Base-by-base conservation (phyloP, 2,888 invertebrate genomes). In the Prosopocoilus inquinatus region DNA sequence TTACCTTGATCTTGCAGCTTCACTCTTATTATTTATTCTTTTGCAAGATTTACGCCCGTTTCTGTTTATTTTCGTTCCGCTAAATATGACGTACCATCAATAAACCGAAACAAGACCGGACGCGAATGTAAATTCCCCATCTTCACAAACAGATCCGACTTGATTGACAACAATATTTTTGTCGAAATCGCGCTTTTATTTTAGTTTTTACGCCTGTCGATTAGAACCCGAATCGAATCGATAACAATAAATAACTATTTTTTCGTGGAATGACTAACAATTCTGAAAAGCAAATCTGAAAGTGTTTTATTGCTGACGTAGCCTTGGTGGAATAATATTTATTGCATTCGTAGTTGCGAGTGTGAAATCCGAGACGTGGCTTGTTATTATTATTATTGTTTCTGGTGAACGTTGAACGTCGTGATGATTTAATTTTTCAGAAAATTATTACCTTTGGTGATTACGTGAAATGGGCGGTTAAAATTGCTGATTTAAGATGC, bases 391-490 rank as follows among this genome's bases (percentile, higher is more conserved):
- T 9, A 41, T 5, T 28, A 28, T 28, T 28, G 5, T 28, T 28
- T 28, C 20, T 28, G 20, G 20, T 28, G 20, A 28, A 28, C 20
- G 20, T 28, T 28, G 20, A 28, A 28, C 7, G 41, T 41, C 41
- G 15, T 41, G 41, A 41, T 41, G 41, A 41, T 41, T 41, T 11
- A 41, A 41, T 41, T 41, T 41, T 41, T 41, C 41, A 41, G 9
- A 11, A 41, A 41, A 41, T 41, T 41, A 41, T 41, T 12, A 12
- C 41, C 11, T 41, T 9, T 7, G 20, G 7, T 28, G 20, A 28
- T 28, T 41, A 11, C 41, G 12, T 16, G 41, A 41, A 41, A 36
- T 36, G n/a, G 36, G 12, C 41, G 59, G 53, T 54, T 57, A 54
- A 51, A 59, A 49, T 61, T 60, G 16, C 3, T 16, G 16, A 4